Base-by-base conservation (phyloP, 1,140 invertebrate species). In the Achroia grisella region DNA sequence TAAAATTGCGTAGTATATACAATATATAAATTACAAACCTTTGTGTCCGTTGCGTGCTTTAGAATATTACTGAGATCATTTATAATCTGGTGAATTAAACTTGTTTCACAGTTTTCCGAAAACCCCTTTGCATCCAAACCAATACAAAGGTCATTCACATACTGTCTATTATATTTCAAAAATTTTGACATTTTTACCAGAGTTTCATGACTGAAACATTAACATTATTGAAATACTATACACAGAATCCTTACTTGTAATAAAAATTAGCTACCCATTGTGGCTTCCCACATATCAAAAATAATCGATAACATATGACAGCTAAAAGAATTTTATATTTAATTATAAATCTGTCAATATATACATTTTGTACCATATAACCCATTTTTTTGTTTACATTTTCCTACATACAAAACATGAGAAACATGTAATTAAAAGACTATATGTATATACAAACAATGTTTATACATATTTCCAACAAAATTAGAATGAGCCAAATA, bases 101-200 rank as follows among this genome's bases (percentile, higher is more conserved):
- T 82, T n/a, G 45, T 57, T 31, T 51, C 62, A 39, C 77, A 82
- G 14, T 78, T 75, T 45, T 82, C 81, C 4, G 81, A 85, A 47
- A 85, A 82, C 10, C 70, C 67, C 51, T 69, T 78, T 0, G 36
- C 34, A 33, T 62, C 61, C 5, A 81, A 29, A 11, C 69, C 53
- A 8, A 50, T 31, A 23, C 54, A 69, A 2, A 72, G 43, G 6
- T 44, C 31, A 13, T 64, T 62, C 8, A 77, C 42, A 30, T 66
- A 55, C 10, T 55, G 23, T 27, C 62, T 62, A 30, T 82, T 79
- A 1, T 46, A 37, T 45, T 48, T 71, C 10, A 85, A 34, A 54
- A 74, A 75, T n/a, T 57, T 35, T 23, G 42, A 47, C 41, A 84
- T 14, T 15, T 68, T 71, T 3, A 45, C 13, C 4, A 84, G 39